Evolutionary conservation across 2,888 invertebrate genomes (phyloP).

Genomic region (Nephrotoma guestfalica): DNA sequence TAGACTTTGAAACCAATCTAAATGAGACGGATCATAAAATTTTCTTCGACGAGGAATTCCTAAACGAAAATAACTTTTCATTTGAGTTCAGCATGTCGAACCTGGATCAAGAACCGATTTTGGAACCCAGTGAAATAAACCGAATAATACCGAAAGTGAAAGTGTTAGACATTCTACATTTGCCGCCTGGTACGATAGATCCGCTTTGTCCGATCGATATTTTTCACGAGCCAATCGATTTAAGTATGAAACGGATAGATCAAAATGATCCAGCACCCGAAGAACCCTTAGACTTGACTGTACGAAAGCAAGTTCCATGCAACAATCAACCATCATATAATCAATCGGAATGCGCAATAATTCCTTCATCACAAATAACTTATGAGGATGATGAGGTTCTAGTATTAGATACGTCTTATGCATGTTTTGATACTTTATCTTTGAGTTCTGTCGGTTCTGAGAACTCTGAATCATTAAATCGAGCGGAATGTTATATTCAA

Average conservation of each 20-base stretch:
- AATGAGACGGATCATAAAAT: no score
- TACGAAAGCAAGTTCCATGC: not conserved
- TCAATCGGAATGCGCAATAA: no score
- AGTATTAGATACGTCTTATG: not conserved
- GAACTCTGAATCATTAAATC: no score
- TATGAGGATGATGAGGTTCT: not conserved
- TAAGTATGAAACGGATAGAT: not conserved
- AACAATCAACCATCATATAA: not conserved
- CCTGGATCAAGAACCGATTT: no score
- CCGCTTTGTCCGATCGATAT: not conserved
- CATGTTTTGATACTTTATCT: not conserved
- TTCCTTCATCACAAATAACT: no score
- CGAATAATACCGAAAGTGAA: not conserved
- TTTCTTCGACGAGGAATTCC: no score
- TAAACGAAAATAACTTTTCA: no score
- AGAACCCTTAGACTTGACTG: not conserved
- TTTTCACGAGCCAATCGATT: not conserved
- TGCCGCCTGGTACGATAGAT: not conserved
- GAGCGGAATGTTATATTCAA: no score
- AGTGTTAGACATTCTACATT: not conserved
- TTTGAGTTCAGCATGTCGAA: no score
- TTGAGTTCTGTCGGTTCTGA: no score
- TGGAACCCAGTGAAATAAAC: not conserved
- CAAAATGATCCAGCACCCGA: not conserved
- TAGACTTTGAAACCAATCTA: no score